Percentiles rank a stretch among this genome's conserved stretches.
phyloP scores from a whole-genome alignment of 2,797 vertebrate genomes.

The Ispidina picta region DNA sequence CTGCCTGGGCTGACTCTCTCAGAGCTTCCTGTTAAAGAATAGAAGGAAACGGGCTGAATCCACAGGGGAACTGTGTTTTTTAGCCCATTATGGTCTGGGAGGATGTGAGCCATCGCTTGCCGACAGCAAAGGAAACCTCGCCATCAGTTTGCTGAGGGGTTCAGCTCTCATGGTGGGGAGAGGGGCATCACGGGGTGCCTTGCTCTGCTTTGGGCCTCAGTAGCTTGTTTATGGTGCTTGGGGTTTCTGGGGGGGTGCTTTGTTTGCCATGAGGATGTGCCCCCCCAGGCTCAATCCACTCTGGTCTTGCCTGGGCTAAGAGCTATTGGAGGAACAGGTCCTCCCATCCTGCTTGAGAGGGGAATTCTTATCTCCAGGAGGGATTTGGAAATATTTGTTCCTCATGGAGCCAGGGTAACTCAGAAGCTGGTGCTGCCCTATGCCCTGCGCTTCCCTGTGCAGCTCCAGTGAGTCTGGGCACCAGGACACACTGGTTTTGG shows the following conservation, averaged over 20 bases:
- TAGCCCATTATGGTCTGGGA: slow-evolving; percentile 50
- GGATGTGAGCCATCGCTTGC: slow-evolving; percentile 65
- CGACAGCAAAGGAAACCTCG: slow-evolving; percentile 42
- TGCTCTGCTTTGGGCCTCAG: neutral
- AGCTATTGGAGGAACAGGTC: neutral
- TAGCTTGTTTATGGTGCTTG: neutral
- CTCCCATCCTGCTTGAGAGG: neutral
- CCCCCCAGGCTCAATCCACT: rapidly evolving
- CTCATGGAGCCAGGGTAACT: neutral
- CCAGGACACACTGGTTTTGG: rapidly evolving
- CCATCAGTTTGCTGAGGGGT: neutral
- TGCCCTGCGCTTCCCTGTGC: neutral
- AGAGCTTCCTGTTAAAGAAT: slow-evolving; percentile 83
- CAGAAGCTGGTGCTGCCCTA: rapidly evolving
- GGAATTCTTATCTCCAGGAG: neutral
- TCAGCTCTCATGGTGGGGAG: neutral
- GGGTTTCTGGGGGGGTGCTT: neutral
- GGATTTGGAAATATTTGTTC: neutral
- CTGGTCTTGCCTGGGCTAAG: neutral
- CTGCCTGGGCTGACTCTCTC: slow-evolving; percentile 67
- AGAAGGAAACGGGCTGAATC: slow-evolving; percentile 81
- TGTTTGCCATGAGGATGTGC: neutral
- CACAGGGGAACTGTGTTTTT: slow-evolving; percentile 66
- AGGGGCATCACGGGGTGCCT: rapidly evolving
- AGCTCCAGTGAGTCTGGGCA: neutral